A percentile compares a stretch with the other conserved stretches of the same genome.
These are phyloP conservation scores for Dipodomys merriami DNA, from an alignment of 2,113 vertebrate genomes.

Conservation along the genomic window DNA sequence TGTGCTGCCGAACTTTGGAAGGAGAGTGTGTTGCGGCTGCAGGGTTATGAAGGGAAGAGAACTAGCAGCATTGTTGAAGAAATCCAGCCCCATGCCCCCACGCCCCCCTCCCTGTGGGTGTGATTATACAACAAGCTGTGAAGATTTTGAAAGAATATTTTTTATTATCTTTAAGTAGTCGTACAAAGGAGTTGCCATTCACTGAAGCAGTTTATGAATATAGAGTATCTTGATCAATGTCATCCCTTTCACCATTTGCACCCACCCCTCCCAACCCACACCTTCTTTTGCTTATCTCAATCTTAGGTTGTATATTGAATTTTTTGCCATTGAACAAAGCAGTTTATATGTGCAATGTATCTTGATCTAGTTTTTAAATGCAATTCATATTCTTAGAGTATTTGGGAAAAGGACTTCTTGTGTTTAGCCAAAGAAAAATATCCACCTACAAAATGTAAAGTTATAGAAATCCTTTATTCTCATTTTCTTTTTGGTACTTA, in stretches of 20 bases:
- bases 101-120: constrained; percentile 64
- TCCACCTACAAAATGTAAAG: constrained; percentile 43
- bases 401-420: constrained; percentile 32
- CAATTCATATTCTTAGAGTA: constrained; percentile 70
- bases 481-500: constrained; percentile 20
- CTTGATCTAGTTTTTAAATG: constrained; percentile 59
- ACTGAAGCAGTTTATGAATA: too few relatives aligned
- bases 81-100: constrained; percentile 40
- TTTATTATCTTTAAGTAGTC: too few relatives aligned
- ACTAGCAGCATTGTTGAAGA: constrained; percentile 65
- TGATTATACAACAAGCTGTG: constrained; percentile 80
- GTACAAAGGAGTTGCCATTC: too few relatives aligned
- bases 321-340: too few relatives aligned
- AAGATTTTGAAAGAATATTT: constrained; percentile 77
- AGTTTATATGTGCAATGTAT: too few relatives aligned
- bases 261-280: too few relatives aligned
- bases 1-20: constrained; percentile 77
- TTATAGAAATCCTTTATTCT: neutral
- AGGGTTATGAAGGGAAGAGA: constrained; percentile 67
- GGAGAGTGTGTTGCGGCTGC: constrained; percentile 71
- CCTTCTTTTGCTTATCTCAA: too few relatives aligned
- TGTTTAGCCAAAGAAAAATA: constrained; percentile 59
- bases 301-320: too few relatives aligned
- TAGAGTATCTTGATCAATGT: too few relatives aligned
- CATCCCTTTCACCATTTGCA: too few relatives aligned